Evolutionary conservation across 2,113 vertebrate species (phyloP), one percentile per base, ranked within the genome.

Genomic region (Limanda limanda): DNA sequence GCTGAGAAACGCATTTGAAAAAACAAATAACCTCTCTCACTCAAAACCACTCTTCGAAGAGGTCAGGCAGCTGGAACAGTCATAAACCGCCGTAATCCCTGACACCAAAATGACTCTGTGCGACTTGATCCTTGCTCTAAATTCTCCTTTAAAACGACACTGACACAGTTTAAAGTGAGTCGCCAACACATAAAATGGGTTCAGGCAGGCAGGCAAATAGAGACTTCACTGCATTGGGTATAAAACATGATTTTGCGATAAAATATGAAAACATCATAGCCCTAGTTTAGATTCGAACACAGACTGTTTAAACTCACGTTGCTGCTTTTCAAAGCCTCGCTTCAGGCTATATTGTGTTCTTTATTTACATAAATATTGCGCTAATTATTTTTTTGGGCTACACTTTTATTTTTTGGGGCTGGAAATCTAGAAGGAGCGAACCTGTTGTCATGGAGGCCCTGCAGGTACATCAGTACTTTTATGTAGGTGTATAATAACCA

Each of bases 401-500:
- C 5, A 21, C 7, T 25, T 24, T 3, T 60, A 10, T 40, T 31
- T 68, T 51, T 20, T 64, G 63, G 63, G 21, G 42, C 9, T 21
- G 3, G 15, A 61, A 61, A 48, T 48, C 45, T 15, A 48, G 45
- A 48, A 48, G 15, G 45, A 48, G 14, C 45, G 5, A 5, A 48
- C 56, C 55, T 76, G 68, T 59, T 74, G 70, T 78, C 52, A 82
- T 21, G 27, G 35, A 71, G 9, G 45, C 64, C 35, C 37, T 76
- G 68, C 56, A 74, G 78, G 70, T 66, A 81, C 68, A 73, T 8
- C 45, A 25, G 23, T 47, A 31, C 52, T 74, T 75, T 76, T 66
- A 68, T 75, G 82, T 62, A 84, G 83, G 74, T 88, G 75, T 74
- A 65, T 68, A 74, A 79, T 71, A 81, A 72, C 23, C 59, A 74